Conservation (phyloP, 2,797 vertebrate genomes). For the Phalloptychus januarius region DNA sequence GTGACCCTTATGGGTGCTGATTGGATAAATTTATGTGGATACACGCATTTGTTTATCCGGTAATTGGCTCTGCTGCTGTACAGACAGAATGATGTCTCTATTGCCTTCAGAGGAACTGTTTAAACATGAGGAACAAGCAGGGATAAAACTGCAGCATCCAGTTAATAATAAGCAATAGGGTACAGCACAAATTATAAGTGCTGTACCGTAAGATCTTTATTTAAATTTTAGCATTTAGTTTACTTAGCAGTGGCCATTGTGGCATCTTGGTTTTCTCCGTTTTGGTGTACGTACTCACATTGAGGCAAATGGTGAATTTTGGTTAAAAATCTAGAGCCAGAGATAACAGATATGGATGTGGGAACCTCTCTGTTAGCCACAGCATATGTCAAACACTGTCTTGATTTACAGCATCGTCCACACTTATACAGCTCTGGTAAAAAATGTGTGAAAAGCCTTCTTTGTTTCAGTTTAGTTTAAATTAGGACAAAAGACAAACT, state of each 20-base stretch:
- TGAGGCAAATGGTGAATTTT: not conserved
- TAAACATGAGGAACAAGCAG: not conserved
- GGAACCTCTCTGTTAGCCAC: not conserved
- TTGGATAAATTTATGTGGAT: not conserved
- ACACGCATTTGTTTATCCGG: not conserved
- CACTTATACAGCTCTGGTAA: not conserved
- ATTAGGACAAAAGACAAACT: not conserved
- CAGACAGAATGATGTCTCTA: not conserved
- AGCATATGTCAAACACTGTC: not conserved
- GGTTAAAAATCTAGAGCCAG: not conserved
- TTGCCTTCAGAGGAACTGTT: not conserved
- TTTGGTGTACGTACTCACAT: not conserved
- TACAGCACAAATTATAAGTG: not conserved
- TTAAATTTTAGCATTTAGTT: not conserved
- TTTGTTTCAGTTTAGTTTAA: not conserved
- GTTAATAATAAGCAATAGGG: not conserved
- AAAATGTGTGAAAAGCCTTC: not conserved
- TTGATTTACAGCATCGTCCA: not conserved
- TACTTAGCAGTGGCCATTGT: not conserved
- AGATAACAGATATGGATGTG: not conserved
- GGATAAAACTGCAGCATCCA: not conserved
- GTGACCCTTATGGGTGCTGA: not conserved
- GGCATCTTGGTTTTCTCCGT: not conserved
- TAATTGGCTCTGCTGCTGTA: constrained; percentile 3
- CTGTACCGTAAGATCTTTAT: not conserved